Evolutionary conservation across 1,140 invertebrate species (phyloP).

Genomic region (Paramacrobiotus metropolitanus): DNA sequence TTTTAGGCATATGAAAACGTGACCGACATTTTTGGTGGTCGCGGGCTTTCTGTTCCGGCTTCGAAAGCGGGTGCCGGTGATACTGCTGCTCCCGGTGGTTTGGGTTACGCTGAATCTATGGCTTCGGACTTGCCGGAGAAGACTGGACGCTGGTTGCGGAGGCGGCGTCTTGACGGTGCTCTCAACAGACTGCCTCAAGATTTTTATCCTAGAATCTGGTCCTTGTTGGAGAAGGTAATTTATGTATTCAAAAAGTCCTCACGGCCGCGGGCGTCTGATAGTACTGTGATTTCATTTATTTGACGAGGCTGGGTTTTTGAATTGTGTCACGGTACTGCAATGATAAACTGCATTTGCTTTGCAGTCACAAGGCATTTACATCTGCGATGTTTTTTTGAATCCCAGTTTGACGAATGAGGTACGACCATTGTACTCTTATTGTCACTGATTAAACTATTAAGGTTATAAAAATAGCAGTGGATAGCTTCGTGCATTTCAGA

Average conservation of each 20-base stretch:
- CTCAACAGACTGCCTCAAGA: constrained; percentile 84
- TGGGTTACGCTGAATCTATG: too few species aligned
- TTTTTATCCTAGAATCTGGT: constrained; percentile 86
- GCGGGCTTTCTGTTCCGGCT: constrained; percentile 12
- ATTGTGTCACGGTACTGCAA: too few species aligned
- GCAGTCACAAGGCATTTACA: not conserved
- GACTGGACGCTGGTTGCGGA: constrained; percentile 72
- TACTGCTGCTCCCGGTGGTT: constrained; percentile 11
- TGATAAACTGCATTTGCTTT: too few species aligned
- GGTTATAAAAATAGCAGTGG: not conserved
- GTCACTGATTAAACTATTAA: too few species aligned
- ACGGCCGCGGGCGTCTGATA: not conserved
- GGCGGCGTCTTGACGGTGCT: constrained; percentile 77
- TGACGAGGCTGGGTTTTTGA: not conserved
- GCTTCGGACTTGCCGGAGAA: constrained; percentile 13
- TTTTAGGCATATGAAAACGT: constrained; percentile 5
- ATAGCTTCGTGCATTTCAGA: constrained; percentile 27
- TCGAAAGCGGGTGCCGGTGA: constrained; percentile 6
- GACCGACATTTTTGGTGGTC: constrained; percentile 14
- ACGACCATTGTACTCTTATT: too few species aligned
- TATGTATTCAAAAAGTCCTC: too few species aligned
- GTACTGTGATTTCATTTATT: not conserved
- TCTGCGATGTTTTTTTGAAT: not conserved
- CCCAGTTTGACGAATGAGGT: not conserved
- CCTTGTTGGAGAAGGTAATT: constrained; percentile 53